These are phyloP conservation scores for Mesocentrotus franciscanus DNA, from an alignment of 53 echinoderm and acorn worm species.

Conservation along the genomic window DNA sequence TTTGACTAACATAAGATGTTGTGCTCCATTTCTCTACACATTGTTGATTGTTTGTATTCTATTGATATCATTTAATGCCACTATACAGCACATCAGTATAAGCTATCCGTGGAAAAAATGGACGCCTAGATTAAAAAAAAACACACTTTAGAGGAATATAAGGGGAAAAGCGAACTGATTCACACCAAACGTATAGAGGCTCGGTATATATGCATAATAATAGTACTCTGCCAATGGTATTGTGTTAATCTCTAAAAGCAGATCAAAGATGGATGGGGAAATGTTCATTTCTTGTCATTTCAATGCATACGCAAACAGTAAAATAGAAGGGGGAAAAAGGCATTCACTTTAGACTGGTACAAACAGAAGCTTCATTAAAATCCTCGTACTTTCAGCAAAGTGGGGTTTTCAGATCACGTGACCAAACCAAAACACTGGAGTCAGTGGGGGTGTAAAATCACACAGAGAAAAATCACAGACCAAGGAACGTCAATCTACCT, in stretches of 20 bases:
- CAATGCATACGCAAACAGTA: not conserved
- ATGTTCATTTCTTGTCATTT: not conserved
- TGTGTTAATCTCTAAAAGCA: not conserved
- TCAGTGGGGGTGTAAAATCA: constrained; percentile 12
- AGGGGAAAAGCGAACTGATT: no score
- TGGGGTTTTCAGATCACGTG: not conserved
- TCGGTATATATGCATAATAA: no score
- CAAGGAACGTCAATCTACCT: not conserved
- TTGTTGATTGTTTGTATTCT: not conserved
- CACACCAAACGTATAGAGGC: no score
- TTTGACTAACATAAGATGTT: no score
- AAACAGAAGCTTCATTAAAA: not conserved
- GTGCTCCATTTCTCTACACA: not conserved
- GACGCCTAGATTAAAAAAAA: no score
- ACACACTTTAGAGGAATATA: no score
- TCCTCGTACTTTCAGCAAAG: not conserved
- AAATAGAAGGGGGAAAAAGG: not conserved
- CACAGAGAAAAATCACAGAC: not conserved
- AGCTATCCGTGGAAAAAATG: no score
- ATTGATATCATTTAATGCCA: not conserved
- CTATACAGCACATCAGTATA: not conserved
- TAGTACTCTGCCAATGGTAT: not conserved
- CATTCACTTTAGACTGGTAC: not conserved
- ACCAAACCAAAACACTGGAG: not conserved
- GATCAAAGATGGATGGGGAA: constrained; percentile 11